phyloP scores from a whole-genome alignment of 2,113 vertebrate species.

The Agapornis roseicollis region DNA sequence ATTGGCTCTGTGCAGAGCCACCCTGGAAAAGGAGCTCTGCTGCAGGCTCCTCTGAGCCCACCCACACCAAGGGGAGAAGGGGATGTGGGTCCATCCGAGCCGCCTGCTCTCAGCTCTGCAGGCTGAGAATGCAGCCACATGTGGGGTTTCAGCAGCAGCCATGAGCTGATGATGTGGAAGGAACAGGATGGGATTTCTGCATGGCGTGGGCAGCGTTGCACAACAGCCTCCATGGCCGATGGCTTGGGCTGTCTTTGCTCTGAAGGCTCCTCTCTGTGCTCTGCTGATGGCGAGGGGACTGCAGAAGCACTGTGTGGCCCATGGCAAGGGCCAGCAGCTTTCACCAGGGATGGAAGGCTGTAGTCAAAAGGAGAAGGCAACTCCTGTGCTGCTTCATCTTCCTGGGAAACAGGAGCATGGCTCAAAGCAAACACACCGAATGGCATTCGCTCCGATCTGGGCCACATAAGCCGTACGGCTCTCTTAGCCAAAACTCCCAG shows the following conservation, averaged over 20 bases:
- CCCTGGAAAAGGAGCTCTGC: background rate
- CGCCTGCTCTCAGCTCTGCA: background rate
- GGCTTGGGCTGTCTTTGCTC: background rate
- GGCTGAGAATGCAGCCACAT: background rate
- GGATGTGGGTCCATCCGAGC: background rate
- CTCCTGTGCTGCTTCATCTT: background rate
- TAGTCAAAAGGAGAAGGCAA: fast-evolving
- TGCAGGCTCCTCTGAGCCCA: background rate
- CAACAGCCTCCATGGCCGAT: background rate
- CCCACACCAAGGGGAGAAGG: background rate
- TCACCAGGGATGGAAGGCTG: background rate
- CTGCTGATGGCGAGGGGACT: background rate
- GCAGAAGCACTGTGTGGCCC: background rate
- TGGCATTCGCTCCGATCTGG: background rate
- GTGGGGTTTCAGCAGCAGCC: background rate
- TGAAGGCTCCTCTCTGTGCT: background rate
- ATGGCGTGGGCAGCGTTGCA: background rate
- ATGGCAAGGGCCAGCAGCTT: background rate
- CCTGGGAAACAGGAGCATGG: background rate
- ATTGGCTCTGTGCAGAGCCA: background rate
- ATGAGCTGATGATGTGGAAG: background rate
- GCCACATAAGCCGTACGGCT: background rate
- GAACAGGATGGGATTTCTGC: background rate
- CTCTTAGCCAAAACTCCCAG: background rate
- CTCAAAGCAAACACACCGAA: background rate